These are phyloP conservation scores for Poicephalus meyeri DNA, from an alignment of 2,113 vertebrate species.

Conservation along the genomic window DNA sequence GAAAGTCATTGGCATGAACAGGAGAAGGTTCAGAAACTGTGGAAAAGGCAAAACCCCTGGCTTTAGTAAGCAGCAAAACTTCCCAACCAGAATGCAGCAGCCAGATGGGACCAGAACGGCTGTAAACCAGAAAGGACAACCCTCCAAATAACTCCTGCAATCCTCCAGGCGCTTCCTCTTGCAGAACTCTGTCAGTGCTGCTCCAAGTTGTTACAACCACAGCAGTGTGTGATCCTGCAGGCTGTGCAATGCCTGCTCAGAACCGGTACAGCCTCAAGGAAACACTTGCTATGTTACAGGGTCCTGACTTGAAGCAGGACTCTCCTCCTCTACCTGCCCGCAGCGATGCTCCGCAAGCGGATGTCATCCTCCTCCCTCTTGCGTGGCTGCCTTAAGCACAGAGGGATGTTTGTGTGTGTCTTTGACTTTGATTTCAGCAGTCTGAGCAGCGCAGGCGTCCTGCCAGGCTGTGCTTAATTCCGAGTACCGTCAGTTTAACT, in stretches of 20 bases:
- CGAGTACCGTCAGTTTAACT: neutral
- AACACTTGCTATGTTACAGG: neutral
- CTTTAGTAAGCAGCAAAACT: neutral
- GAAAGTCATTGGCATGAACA: slow-evolving; percentile 8
- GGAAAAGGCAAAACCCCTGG: neutral
- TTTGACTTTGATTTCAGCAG: neutral
- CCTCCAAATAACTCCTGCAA: neutral
- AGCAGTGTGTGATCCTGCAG: fast-evolving
- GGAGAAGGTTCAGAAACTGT: neutral
- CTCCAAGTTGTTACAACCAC: neutral
- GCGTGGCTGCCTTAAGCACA: neutral
- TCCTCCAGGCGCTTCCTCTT: neutral
- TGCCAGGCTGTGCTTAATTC: slow-evolving; percentile 18
- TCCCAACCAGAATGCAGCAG: neutral
- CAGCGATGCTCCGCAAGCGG: fast-evolving
- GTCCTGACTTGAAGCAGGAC: neutral
- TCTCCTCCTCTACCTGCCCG: neutral
- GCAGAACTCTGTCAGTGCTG: neutral
- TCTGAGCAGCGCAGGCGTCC: neutral
- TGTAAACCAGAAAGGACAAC: neutral
- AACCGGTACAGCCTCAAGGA: fast-evolving
- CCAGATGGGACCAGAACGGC: neutral
- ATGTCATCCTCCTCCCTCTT: neutral
- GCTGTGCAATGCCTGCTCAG: neutral
- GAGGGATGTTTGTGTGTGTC: neutral